Percentiles rank a stretch among this genome's conserved stretches.
phyloP scores from a whole-genome alignment of 1,140 invertebrate genomes.

The Hyposmocoma kahamanoa region DNA sequence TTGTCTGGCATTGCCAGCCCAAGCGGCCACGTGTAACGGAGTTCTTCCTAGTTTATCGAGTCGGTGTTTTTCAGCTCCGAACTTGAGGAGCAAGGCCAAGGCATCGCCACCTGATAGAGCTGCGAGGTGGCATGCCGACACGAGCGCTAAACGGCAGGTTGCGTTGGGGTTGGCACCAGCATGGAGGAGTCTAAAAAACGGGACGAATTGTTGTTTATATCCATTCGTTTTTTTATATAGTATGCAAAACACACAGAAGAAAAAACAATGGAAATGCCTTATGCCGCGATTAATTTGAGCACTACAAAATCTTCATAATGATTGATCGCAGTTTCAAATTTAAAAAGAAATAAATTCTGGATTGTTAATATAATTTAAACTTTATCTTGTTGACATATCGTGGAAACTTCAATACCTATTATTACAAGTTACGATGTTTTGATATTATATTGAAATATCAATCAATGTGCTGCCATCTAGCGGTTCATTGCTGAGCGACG shows the following conservation, averaged over 20 bases:
- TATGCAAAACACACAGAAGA: neutral
- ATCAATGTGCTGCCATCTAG: too few relatives aligned
- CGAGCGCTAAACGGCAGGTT: constrained; percentile 56
- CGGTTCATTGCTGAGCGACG: too few relatives aligned
- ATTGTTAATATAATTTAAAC: too few relatives aligned
- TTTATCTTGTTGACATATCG: too few relatives aligned
- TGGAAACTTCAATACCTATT: too few relatives aligned
- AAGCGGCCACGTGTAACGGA: constrained; percentile 65
- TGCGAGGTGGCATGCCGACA: constrained; percentile 65
- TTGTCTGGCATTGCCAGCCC: constrained; percentile 54
- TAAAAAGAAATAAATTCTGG: too few relatives aligned
- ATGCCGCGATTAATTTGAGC: neutral
- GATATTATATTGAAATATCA: too few relatives aligned
- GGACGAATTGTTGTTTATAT: neutral
- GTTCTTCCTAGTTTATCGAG: constrained; percentile 59
- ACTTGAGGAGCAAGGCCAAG: constrained; percentile 48
- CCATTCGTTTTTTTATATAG: neutral
- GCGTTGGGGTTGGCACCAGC: constrained; percentile 64
- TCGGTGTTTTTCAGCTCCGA: constrained; percentile 50
- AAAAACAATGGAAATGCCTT: too few relatives aligned
- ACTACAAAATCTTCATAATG: too few relatives aligned
- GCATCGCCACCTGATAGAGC: constrained; percentile 45
- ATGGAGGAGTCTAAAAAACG: constrained; percentile 47
- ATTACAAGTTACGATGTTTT: too few relatives aligned
- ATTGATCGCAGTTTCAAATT: too few relatives aligned